These are phyloP conservation scores for Suncus etruscus DNA, from an alignment of 2,113 vertebrate genomes.

Conservation along the genomic window DNA sequence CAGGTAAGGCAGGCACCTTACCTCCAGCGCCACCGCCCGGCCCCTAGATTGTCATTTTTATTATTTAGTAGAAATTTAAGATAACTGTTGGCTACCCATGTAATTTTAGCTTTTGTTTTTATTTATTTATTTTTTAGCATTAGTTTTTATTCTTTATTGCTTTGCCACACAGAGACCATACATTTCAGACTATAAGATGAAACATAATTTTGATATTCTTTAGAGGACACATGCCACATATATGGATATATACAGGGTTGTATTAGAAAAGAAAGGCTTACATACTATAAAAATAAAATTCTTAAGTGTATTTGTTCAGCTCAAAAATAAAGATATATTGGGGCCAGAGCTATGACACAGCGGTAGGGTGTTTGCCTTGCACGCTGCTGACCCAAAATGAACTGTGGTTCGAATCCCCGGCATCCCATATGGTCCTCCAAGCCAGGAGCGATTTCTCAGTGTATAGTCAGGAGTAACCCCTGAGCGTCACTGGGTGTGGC, in stretches of 20 bases:
- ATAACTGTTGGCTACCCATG: neutral
- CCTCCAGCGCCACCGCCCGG: too few species aligned
- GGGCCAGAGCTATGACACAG: too few species aligned
- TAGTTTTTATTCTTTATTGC: conserved; percentile 45
- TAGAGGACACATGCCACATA: neutral
- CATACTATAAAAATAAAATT: conserved; percentile 92
- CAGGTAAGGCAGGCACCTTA: too few species aligned
- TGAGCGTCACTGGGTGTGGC: too few species aligned
- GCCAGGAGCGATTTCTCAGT: too few species aligned
- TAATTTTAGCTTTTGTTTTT: neutral
- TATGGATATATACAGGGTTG: neutral
- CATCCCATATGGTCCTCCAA: too few species aligned
- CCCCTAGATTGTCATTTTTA: neutral
- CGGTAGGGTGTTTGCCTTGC: too few species aligned
- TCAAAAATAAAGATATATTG: conserved; percentile 88
- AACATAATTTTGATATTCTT: neutral
- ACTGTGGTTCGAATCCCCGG: too few species aligned
- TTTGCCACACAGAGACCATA: neutral
- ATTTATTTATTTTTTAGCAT: conserved; percentile 21
- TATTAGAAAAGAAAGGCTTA: neutral
- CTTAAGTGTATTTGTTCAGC: conserved; percentile 92
- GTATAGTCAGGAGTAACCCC: too few species aligned
- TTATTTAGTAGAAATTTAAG: neutral
- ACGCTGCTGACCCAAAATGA: too few species aligned
- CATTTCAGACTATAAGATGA: neutral